Conservation (phyloP, 2,888 invertebrate species). For the Orchestes rusci region DNA sequence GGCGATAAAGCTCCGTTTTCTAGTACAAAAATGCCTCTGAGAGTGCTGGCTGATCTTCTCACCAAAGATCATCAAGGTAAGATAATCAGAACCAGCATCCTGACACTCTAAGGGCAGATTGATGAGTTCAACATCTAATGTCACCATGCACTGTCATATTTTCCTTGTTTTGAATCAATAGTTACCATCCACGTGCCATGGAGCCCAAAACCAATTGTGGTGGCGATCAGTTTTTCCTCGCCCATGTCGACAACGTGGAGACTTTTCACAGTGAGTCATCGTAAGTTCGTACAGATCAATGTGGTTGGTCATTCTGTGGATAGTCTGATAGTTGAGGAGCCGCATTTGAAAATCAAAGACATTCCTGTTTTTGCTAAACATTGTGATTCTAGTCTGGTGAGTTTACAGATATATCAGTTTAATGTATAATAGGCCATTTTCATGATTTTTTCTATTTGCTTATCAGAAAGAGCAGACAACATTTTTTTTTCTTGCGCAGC, state of each 20-base stretch:
- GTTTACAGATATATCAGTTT: slow-evolving; percentile 16
- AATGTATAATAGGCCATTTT: too few species aligned
- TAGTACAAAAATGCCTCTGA: slow-evolving; percentile 43
- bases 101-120: too few species aligned
- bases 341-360: slow-evolving; percentile 33
- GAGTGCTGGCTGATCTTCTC: slow-evolving; percentile 66
- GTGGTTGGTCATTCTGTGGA: slow-evolving; percentile 52
- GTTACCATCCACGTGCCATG: slow-evolving; percentile 75
- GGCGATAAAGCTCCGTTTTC: slow-evolving; percentile 37
- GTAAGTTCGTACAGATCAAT: slow-evolving; percentile 78
- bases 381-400: slow-evolving; percentile 39
- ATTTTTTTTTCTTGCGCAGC: slow-evolving; percentile 7
- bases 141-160: too few species aligned
- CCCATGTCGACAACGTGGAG: slow-evolving; percentile 76
- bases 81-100: too few species aligned
- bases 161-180: too few species aligned
- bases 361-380: slow-evolving; percentile 33
- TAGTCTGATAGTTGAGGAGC: slow-evolving; percentile 32
- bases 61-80: slow-evolving; percentile 50
- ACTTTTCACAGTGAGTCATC: slow-evolving; percentile 73
- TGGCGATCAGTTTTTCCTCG: slow-evolving; percentile 72
- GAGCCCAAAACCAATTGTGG: slow-evolving; percentile 63
- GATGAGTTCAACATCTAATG: not conserved
- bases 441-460: too few species aligned
- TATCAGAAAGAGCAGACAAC: too few species aligned